Conservation (phyloP, 2,888 invertebrate species). For the Dasysyrphus tricinctus region DNA sequence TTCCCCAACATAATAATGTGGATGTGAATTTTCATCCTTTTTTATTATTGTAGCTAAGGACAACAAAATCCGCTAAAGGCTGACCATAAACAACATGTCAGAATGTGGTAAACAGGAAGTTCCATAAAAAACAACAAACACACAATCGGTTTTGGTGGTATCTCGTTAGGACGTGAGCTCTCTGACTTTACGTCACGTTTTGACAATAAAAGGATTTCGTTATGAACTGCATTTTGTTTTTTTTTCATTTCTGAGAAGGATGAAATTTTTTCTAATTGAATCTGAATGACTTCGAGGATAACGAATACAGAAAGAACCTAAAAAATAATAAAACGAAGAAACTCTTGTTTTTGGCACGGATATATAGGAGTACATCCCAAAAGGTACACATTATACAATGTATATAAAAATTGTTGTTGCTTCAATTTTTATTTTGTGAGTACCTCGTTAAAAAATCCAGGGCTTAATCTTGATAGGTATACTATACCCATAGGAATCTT, state of each 20-base stretch:
- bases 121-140: conserved; percentile 36
- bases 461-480: conserved; percentile 7
- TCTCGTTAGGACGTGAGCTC: conserved; percentile 11
- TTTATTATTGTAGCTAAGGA: background rate
- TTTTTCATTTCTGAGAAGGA: conserved; percentile 1
- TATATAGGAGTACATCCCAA: background rate
- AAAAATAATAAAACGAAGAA: conserved; percentile 24
- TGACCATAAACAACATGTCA: conserved; percentile 68
- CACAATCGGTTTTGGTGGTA: conserved; percentile 16
- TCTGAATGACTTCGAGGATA: conserved; percentile 49
- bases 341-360: conserved; percentile 17
- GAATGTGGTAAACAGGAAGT: conserved; percentile 44
- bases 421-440: background rate
- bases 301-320: conserved; percentile 28
- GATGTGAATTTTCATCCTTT: background rate
- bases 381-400: conserved; percentile 16
- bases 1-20: background rate
- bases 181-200: conserved; percentile 63
- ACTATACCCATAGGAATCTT: conserved; percentile 28
- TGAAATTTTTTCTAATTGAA: conserved; percentile 66
- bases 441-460: conserved; percentile 43
- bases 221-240: conserved; percentile 47
- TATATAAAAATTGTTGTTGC: conserved; percentile 16
- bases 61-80: conserved; percentile 9
- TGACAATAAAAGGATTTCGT: conserved; percentile 70